Percentiles rank a stretch among this genome's conserved stretches.
Evolutionary conservation across 2,797 vertebrate species (phyloP).

Genomic region (Silurus aristotelis): DNA sequence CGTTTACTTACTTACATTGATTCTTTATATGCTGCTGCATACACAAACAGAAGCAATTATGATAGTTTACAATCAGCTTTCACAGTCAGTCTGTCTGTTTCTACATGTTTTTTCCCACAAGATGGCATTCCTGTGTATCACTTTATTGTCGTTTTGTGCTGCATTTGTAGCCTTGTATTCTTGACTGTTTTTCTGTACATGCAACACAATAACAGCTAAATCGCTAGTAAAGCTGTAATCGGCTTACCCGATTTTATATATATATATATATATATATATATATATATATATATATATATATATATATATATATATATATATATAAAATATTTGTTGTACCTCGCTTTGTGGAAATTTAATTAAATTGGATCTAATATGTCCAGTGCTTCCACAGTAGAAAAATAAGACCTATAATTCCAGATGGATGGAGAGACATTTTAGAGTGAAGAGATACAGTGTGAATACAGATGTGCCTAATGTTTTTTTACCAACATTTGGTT

Average conservation of each 20-base stretch:
- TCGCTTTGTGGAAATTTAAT: neutral
- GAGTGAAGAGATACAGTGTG: neutral
- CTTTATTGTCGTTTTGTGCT: neutral
- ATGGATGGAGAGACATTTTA: neutral
- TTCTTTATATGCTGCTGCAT: conserved; percentile 19
- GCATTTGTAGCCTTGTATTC: neutral
- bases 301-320: too few species aligned
- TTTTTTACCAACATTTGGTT: neutral
- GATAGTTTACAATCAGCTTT: conserved; percentile 16
- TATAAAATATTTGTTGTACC: neutral
- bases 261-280: too few species aligned
- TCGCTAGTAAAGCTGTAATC: too few species aligned
- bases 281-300: too few species aligned
- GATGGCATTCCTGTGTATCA: neutral
- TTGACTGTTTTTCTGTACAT: neutral
- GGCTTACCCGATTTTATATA: neutral
- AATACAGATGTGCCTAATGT: neutral
- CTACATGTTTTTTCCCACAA: neutral
- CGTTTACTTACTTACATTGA: conserved; percentile 1
- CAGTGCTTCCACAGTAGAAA: neutral
- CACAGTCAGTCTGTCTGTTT: neutral
- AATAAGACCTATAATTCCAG: neutral
- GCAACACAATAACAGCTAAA: neutral
- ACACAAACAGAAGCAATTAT: conserved; percentile 5
- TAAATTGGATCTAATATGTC: neutral